Conservation (phyloP, 1,140 invertebrate genomes). For the Meloidogyne exigua region DNA sequence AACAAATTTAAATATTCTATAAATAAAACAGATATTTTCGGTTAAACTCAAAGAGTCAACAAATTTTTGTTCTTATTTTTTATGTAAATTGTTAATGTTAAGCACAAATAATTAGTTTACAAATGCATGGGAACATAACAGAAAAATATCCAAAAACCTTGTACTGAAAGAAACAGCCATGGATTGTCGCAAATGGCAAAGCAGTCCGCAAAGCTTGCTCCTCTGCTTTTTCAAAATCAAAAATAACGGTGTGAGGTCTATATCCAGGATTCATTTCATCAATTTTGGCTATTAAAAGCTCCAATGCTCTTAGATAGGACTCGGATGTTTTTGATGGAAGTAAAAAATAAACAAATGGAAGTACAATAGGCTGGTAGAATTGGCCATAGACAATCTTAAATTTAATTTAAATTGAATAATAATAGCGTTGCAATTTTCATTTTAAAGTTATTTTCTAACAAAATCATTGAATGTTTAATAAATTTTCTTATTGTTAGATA, state of each 20-base stretch:
- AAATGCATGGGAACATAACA: too few species aligned
- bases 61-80: too few species aligned
- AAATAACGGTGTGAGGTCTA: neutral
- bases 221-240: conserved; percentile 14
- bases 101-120: too few species aligned
- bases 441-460: too few species aligned
- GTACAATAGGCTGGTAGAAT: conserved; percentile 1
- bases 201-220: neutral
- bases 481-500: too few species aligned
- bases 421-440: too few species aligned
- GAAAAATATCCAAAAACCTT: too few species aligned
- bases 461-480: too few species aligned
- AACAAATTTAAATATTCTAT: too few species aligned
- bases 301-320: conserved; percentile 3
- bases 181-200: neutral
- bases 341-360: conserved; percentile 11
- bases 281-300: neutral
- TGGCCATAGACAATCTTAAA: neutral
- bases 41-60: too few species aligned
- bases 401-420: neutral
- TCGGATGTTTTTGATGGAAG: conserved; percentile 7
- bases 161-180: conserved; percentile 5
- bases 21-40: too few species aligned
- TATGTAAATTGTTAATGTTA: too few species aligned
- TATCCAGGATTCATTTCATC: neutral